A percentile compares a stretch with the other conserved stretches of the same genome.
phyloP scores from a whole-genome alignment of 1,140 invertebrate species.

The Drosophila novamexicana region DNA sequence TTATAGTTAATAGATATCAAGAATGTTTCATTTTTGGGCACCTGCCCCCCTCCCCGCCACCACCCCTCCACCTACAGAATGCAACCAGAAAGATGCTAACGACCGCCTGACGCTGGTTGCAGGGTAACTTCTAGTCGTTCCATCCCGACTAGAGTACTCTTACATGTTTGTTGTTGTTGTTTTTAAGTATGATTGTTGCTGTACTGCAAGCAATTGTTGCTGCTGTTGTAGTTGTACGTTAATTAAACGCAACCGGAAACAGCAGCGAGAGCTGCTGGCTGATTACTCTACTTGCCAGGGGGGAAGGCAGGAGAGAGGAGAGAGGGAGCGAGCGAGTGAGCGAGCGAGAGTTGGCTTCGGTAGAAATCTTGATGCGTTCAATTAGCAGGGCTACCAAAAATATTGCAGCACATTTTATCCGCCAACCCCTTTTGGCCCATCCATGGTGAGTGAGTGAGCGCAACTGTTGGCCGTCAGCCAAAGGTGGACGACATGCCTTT shows the following conservation, averaged over 20 bases:
- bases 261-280: constrained; percentile 28
- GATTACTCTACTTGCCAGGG: constrained; percentile 34
- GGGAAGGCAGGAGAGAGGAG: constrained; percentile 11
- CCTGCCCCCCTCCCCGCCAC: too few relatives aligned
- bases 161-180: neutral
- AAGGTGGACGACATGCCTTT: constrained; percentile 66
- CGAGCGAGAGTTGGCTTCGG: neutral
- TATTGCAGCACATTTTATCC: constrained; percentile 28
- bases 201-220: neutral
- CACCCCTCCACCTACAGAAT: too few relatives aligned
- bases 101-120: neutral
- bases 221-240: constrained; percentile 46
- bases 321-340: constrained; percentile 6
- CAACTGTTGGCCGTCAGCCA: constrained; percentile 67
- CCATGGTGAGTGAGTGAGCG: constrained; percentile 14
- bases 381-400: constrained; percentile 28
- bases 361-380: constrained; percentile 24
- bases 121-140: neutral
- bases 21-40: too few relatives aligned
- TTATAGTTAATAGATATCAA: too few relatives aligned
- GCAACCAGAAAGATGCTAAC: too few relatives aligned
- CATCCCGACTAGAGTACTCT: too few relatives aligned
- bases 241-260: constrained; percentile 70
- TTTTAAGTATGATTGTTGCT: constrained; percentile 32
- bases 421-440: neutral